These are phyloP conservation scores for Lates japonicus DNA, from an alignment of 2,797 vertebrate species.

Conservation along the genomic window DNA sequence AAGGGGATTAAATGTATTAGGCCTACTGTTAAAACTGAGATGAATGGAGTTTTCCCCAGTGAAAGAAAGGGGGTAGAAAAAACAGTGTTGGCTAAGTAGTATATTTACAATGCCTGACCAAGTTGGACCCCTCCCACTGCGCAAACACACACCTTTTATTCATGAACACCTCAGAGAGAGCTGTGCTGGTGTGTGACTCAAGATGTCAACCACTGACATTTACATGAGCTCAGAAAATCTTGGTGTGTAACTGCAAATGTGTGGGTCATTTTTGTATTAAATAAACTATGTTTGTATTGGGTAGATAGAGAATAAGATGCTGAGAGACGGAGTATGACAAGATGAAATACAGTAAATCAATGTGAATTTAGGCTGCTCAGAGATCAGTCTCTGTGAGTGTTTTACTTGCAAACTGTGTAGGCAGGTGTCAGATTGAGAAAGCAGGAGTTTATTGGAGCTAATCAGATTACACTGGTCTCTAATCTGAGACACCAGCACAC, in stretches of 20 bases:
- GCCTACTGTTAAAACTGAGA: not conserved
- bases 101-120: not conserved
- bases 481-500: conserved; percentile 58
- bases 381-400: not conserved
- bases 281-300: not conserved
- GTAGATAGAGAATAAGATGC: not conserved
- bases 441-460: conserved; percentile 35
- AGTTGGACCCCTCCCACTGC: not conserved
- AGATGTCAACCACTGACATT: not conserved
- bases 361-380: not conserved
- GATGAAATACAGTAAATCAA: conserved; percentile 1
- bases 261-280: not conserved
- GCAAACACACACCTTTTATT: conserved; percentile 16
- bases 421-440: conserved; percentile 34
- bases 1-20: conserved; percentile 1
- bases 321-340: not conserved
- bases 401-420: conserved; percentile 21
- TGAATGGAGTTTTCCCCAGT: not conserved
- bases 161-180: not conserved
- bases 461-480: conserved; percentile 65
- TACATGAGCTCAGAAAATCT: not conserved
- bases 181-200: too few relatives aligned
- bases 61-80: not conserved
- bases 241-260: not conserved
- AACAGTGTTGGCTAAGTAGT: not conserved